phyloP scores from a whole-genome alignment of 37 sponge, comb jelly and placozoan species.

The Bolinopsis microptera region DNA sequence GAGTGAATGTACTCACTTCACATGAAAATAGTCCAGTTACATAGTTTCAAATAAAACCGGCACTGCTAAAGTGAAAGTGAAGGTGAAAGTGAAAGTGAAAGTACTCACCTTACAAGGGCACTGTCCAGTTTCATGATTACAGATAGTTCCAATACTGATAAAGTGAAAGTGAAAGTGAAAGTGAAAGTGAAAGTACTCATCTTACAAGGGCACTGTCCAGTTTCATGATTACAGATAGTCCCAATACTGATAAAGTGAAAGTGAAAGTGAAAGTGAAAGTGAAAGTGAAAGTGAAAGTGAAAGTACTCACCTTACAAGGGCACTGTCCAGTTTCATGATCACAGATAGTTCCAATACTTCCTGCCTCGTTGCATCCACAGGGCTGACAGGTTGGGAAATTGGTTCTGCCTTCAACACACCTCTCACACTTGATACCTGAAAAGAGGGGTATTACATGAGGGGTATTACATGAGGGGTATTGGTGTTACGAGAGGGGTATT shows the following conservation, averaged over 20 bases:
- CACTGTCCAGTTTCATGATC: constrained; percentile 66
- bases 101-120: too few species aligned
- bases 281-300: too few species aligned
- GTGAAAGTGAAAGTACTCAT: not conserved
- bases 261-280: too few species aligned
- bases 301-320: constrained; percentile 39
- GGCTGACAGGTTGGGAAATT: constrained; percentile 69
- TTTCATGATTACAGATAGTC: constrained; percentile 51
- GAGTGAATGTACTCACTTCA: not conserved
- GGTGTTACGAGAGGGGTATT: too few species aligned
- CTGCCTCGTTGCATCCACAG: constrained; percentile 71
- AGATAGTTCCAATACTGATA: too few species aligned
- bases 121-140: too few species aligned
- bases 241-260: too few species aligned
- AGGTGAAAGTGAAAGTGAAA: not conserved
- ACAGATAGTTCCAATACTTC: constrained; percentile 26
- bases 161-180: too few species aligned
- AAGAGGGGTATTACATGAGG: not conserved
- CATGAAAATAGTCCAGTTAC: too few species aligned
- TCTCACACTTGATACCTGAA: constrained; percentile 55
- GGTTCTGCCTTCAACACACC: constrained; percentile 70
- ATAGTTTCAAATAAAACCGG: too few species aligned
- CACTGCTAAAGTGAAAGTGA: too few species aligned
- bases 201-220: constrained; percentile 67
- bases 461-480: too few species aligned